Percentiles rank a stretch among this genome's conserved stretches.
phyloP scores from a whole-genome alignment of 2,797 vertebrate genomes.

The Numenius phaeopus region DNA sequence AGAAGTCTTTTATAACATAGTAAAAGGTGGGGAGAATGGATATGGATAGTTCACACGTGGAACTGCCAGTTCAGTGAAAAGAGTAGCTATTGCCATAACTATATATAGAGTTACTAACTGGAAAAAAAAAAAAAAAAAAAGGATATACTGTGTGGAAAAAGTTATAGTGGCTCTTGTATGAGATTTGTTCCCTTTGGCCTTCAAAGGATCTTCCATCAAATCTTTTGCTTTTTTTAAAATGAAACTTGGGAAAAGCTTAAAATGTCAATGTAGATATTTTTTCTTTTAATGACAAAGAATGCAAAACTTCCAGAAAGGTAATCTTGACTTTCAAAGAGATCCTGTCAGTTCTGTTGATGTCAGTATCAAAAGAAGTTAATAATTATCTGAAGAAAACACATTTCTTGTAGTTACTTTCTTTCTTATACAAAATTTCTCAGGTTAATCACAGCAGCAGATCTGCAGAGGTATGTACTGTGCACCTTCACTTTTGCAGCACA shows the following conservation, averaged over 20 bases:
- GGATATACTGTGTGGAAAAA: background rate
- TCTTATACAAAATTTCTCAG: conserved; percentile 43
- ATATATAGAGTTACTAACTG: background rate
- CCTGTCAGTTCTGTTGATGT: conserved; percentile 67
- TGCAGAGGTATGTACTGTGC: conserved; percentile 23
- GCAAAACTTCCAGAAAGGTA: conserved; percentile 20
- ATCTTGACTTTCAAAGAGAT: conserved; percentile 54
- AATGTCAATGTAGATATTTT: conserved; percentile 21
- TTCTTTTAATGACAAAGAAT: conserved; percentile 44
- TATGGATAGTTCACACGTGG: background rate
- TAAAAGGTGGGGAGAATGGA: background rate
- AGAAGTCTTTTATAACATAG: background rate
- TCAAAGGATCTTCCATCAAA: background rate
- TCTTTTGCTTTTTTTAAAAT: background rate
- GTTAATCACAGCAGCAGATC: conserved; percentile 58
- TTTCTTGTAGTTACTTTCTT: conserved; percentile 54
- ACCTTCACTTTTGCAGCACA: conserved; percentile 63
- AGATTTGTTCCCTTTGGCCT: background rate
- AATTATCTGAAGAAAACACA: conserved; percentile 60
- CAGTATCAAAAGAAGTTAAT: conserved; percentile 66
- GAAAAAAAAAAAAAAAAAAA: background rate
- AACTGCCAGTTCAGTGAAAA: background rate
- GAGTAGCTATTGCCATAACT: background rate
- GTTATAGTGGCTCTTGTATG: background rate
- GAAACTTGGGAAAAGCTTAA: conserved; percentile 19